Percentiles rank a stretch among this genome's conserved stretches.
Conservation (phyloP, 2,888 invertebrate genomes). For the Drepanosiphum platanoidis region DNA sequence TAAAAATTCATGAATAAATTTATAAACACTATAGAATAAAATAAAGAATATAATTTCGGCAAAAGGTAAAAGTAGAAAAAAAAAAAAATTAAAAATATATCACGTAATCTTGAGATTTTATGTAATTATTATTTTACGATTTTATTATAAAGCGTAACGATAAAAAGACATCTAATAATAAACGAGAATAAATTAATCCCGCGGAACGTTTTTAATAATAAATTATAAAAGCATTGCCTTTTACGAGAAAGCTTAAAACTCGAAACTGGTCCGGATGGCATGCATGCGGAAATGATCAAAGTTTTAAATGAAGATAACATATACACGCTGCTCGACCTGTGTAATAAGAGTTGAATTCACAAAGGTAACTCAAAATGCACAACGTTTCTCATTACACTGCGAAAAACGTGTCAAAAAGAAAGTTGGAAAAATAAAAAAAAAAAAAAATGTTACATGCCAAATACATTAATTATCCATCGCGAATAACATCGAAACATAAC, state of each 20-base stretch:
- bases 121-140: neutral
- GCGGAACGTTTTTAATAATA: neutral
- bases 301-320: neutral
- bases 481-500: too few species aligned
- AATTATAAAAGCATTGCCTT: neutral
- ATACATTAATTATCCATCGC: too few species aligned
- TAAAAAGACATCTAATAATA: neutral
- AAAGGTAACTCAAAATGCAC: neutral
- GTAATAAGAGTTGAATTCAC: neutral
- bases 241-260: constrained; percentile 11
- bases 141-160: neutral
- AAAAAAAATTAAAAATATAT: too few species aligned
- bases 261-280: neutral
- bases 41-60: too few species aligned
- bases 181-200: neutral
- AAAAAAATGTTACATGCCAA: too few species aligned
- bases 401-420: neutral
- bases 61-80: too few species aligned
- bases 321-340: neutral
- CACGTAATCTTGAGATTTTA: neutral
- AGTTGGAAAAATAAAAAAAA: too few species aligned
- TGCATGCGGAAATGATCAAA: constrained; percentile 20
- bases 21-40: too few species aligned
- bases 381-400: neutral
- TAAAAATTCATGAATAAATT: too few species aligned